Conservation (phyloP, 92 coral and sea anemone species). For the Actinernus sp. region DNA sequence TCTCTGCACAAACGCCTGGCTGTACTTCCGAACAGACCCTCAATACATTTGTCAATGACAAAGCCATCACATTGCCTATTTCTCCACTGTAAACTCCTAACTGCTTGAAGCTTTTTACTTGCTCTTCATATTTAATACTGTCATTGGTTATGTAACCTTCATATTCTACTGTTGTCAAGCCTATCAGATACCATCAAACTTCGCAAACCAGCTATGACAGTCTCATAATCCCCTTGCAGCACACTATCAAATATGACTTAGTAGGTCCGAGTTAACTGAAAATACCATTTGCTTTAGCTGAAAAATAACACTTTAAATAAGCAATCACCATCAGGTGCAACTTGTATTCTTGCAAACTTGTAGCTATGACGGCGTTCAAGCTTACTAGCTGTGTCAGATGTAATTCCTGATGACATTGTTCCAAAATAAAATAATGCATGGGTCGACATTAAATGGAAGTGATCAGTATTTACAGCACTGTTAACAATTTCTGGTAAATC, state of each 20-base stretch:
- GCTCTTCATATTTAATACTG: conserved; percentile 14
- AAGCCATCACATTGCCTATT: conserved; percentile 35
- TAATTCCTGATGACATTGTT: too few species aligned
- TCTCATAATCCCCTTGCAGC: conserved; percentile 13
- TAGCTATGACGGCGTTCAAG: too few species aligned
- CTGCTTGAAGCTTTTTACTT: conserved; percentile 5
- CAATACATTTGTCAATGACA: conserved; percentile 27
- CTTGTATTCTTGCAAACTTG: neutral
- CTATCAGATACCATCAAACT: conserved; percentile 21
- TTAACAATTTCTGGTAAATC: conserved; percentile 31
- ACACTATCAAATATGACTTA: conserved; percentile 9
- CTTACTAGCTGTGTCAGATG: too few species aligned
- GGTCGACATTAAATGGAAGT: conserved; percentile 42
- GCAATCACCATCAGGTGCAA: conserved; percentile 1
- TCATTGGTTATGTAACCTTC: conserved; percentile 8
- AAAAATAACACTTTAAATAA: conserved; percentile 13
- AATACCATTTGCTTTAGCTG: conserved; percentile 31
- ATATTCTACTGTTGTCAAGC: conserved; percentile 16
- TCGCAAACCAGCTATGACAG: conserved; percentile 26
- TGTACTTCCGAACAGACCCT: conserved; percentile 11
- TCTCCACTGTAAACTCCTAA: conserved; percentile 31
- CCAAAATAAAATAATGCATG: conserved; percentile 38
- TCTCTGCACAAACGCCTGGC: too few species aligned
- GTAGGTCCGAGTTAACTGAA: conserved; percentile 20
- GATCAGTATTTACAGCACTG: conserved; percentile 32